Evolutionary conservation across 1,140 invertebrate species (phyloP), one percentile per base, ranked within the genome.

Genomic region (Hyphantria cunea): DNA sequence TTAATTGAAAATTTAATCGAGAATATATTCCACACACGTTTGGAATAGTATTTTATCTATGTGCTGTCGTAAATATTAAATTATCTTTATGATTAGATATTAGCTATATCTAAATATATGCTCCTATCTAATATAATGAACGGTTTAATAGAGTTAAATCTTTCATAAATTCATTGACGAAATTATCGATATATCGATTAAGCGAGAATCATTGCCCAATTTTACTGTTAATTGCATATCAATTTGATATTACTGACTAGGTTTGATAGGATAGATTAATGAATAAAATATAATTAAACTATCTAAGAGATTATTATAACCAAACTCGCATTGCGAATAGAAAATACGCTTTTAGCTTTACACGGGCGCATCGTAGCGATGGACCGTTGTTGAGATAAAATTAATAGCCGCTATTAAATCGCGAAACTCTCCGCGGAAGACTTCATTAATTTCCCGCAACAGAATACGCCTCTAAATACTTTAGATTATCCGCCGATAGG

Each of bases 371-470:
- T 70, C 64, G 70, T 68, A 72, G 66, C 74, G 75, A 80, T 78
- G 69, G 55, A 52, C 70, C 70, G 85, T 81, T 78, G 79, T 85
- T 81, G 76, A 86, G 86, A 86, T 89, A 86, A 89, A 83, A 89
- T 89, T 89, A 86, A 88, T 88, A 72, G 81, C 76, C 6, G 74
- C 80, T 80, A 86, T 89, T 85, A 89, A 84, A 85, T 70, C 72
- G 80, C 81, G 81, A 86, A 89, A 84, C 77, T 76, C 79, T 81
- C 78, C 71, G 72, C 78, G 83, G 78, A 89, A 89, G 84, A 86
- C 83, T 87, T 87, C 84, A 89, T 89, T 89, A 87, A 89, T 89
- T 89, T 79, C 70, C 78, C 76, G 69, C 77, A 70, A 80, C 65
- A 65, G 72, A 70, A 48, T 73, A 78, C 84, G 82, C 84, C 82